phyloP scores from a whole-genome alignment of 2,888 invertebrate genomes.

The Orthonevra nobilis region DNA sequence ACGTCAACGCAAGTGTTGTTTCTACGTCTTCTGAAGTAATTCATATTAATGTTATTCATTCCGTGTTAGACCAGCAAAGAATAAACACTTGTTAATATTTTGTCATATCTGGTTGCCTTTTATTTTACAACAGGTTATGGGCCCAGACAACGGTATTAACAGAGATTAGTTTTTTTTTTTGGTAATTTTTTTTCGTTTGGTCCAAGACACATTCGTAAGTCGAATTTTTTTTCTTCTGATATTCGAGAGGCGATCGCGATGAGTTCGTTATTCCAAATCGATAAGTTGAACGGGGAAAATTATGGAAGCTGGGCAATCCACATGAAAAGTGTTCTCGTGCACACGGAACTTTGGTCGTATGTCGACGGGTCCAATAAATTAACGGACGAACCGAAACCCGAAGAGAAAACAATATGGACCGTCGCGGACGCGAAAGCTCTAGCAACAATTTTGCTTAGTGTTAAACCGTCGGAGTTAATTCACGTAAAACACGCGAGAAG shows the following conservation, averaged over 20 bases:
- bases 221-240: not conserved
- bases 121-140: not conserved
- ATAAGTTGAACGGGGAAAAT: not conserved
- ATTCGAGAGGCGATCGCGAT: not conserved
- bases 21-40: too few relatives aligned
- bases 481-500: slow-evolving; percentile 72
- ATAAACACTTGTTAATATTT: not conserved
- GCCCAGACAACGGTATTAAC: not conserved
- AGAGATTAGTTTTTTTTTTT: not conserved
- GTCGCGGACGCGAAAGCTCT: slow-evolving; percentile 2
- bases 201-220: not conserved
- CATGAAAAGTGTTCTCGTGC: not conserved
- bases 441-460: slow-evolving; percentile 3
- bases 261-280: not conserved
- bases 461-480: slow-evolving; percentile 71
- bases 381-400: not conserved
- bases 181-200: not conserved
- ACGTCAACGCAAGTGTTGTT: too few relatives aligned
- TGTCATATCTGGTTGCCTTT: not conserved
- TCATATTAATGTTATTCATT: too few relatives aligned
- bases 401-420: not conserved
- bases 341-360: not conserved
- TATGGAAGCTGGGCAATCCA: not conserved
- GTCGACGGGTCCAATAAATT: not conserved
- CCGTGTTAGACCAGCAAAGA: too few relatives aligned